These are phyloP conservation scores for Rhabditoides inermis DNA, from an alignment of 2,888 invertebrate species.

Conservation along the genomic window DNA sequence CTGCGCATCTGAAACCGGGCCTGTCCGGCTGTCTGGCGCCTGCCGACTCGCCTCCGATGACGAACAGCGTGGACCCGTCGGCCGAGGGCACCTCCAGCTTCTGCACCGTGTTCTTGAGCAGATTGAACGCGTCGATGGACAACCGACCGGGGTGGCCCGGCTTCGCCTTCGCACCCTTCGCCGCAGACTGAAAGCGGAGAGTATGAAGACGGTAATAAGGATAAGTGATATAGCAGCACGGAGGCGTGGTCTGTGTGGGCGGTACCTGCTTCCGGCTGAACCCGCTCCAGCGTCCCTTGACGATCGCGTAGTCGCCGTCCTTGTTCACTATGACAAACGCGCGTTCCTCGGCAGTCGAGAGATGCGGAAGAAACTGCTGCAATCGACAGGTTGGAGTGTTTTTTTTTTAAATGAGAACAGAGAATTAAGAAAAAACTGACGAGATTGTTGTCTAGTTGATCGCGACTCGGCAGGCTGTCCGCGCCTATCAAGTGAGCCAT, in stretches of 20 bases:
- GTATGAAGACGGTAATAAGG: neutral
- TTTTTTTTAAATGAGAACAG: no score
- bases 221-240: neutral
- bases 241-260: neutral
- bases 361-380: conserved; percentile 53
- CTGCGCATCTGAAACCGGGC: conserved; percentile 46
- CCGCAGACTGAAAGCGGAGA: conserved; percentile 6
- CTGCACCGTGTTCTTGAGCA: conserved; percentile 51
- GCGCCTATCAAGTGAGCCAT: conserved; percentile 57
- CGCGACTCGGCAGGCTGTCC: conserved; percentile 54
- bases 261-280: conserved; percentile 41
- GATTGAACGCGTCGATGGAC: conserved; percentile 49
- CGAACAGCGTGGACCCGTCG: conserved; percentile 47
- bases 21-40: no score
- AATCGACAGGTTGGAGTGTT: no score
- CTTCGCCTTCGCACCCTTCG: conserved; percentile 32
- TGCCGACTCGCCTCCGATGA: conserved; percentile 49
- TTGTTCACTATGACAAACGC: conserved; percentile 56
- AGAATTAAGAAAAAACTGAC: conserved; percentile 18
- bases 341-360: conserved; percentile 54
- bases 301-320: conserved; percentile 56
- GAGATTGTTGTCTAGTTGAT: conserved; percentile 50
- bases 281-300: conserved; percentile 56
- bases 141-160: conserved; percentile 46
- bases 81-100: conserved; percentile 50